phyloP scores from a whole-genome alignment of 2,888 invertebrate species.

The Tanypteryx hageni region DNA sequence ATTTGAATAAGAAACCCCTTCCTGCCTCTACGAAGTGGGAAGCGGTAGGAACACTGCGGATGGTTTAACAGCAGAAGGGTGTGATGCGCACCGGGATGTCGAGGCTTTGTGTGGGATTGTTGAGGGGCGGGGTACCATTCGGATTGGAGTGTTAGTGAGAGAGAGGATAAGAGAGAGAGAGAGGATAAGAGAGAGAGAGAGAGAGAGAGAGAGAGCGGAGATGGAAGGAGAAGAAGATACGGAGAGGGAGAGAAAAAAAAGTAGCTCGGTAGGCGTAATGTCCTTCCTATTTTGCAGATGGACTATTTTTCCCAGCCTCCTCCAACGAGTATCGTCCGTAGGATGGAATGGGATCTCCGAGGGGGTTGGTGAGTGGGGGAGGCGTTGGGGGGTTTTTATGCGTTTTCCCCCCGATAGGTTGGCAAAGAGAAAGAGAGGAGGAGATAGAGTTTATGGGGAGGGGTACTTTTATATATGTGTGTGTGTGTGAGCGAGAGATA shows the following conservation, averaged over 20 bases:
- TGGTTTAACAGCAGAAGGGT: too few species aligned
- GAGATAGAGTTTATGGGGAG: not conserved
- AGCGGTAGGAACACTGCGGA: too few species aligned
- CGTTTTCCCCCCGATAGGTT: constrained; percentile 1
- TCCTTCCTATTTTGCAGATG: constrained; percentile 33
- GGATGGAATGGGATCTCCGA: too few species aligned
- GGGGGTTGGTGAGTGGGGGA: not conserved
- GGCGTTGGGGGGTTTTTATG: constrained; percentile 1
- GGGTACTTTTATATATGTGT: too few species aligned
- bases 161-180: too few species aligned
- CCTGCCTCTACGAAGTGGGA: too few species aligned
- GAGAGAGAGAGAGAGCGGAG: not conserved
- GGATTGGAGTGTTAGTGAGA: not conserved
- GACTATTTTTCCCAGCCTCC: not conserved
- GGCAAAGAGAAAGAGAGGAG: not conserved
- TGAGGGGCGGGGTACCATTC: not conserved
- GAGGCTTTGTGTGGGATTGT: not conserved
- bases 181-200: not conserved
- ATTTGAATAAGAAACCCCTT: too few species aligned
- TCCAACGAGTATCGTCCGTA: not conserved
- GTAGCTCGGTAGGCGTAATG: not conserved
- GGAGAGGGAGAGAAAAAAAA: not conserved
- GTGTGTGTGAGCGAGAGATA: not conserved
- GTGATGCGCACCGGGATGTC: not conserved
- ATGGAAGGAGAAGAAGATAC: not conserved